These are phyloP conservation scores for Girardia tigrina DNA, from an alignment of 2,888 invertebrate species.

Conservation along the genomic window DNA sequence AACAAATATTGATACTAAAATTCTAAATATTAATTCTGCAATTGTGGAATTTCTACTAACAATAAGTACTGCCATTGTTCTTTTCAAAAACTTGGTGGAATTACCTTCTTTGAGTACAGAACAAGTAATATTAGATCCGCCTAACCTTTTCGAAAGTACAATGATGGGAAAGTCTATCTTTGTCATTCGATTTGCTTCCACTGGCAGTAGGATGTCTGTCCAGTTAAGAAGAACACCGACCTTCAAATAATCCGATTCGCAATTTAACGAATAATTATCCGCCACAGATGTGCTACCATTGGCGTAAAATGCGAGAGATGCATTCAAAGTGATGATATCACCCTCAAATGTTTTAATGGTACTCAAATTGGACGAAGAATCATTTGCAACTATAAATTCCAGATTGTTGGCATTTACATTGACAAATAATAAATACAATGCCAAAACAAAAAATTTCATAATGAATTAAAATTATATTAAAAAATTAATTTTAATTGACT, in stretches of 20 bases:
- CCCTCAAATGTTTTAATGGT: too few species aligned
- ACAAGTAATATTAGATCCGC: background rate
- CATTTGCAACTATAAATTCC: too few species aligned
- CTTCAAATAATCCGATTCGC: background rate
- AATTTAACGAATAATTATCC: background rate
- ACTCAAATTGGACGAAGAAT: too few species aligned
- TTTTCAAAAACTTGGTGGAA: background rate
- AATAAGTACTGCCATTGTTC: background rate
- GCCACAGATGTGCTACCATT: too few species aligned
- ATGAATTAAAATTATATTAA: too few species aligned
- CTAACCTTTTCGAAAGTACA: background rate
- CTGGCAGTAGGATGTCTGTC: background rate
- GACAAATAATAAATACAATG: too few species aligned
- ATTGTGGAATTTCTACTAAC: background rate
- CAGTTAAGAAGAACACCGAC: background rate
- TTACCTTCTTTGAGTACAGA: background rate
- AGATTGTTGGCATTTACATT: too few species aligned
- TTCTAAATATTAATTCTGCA: background rate
- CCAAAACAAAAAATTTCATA: too few species aligned
- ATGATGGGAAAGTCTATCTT: background rate
- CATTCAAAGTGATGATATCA: too few species aligned
- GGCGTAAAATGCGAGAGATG: too few species aligned
- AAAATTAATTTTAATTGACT: too few species aligned
- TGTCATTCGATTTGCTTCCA: background rate
- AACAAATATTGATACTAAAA: background rate